These are phyloP conservation scores for Stegodyphus mimosarum DNA, from an alignment of 1,140 invertebrate genomes.

Conservation along the genomic window DNA sequence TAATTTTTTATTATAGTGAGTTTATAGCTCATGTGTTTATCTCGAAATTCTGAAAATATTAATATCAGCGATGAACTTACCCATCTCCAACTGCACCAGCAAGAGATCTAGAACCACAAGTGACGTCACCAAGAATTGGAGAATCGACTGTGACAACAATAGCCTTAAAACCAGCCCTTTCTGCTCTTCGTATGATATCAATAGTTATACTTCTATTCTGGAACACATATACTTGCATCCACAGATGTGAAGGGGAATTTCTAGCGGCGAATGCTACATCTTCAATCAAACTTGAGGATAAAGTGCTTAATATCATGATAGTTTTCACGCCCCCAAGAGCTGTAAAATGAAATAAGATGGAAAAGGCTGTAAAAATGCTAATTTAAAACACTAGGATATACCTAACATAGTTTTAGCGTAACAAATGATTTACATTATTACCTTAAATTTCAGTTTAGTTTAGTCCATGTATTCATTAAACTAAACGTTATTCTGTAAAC, in stretches of 20 bases:
- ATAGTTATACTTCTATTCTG: conserved; percentile 72
- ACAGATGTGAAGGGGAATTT: conserved; percentile 72
- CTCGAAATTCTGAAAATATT: no score
- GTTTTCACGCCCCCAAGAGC: conserved; percentile 79
- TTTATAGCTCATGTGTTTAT: no score
- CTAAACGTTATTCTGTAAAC: no score
- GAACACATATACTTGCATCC: conserved; percentile 92
- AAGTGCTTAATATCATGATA: conserved; percentile 85
- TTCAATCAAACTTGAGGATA: conserved; percentile 87
- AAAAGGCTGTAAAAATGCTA: background rate
- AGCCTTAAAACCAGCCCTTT: conserved; percentile 67
- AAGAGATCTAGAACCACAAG: background rate
- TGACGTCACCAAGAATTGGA: conserved; percentile 41
- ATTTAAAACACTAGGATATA: no score
- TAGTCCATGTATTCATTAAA: no score
- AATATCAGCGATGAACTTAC: no score
- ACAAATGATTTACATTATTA: no score
- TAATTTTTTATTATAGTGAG: no score
- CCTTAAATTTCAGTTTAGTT: no score
- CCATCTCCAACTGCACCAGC: no score
- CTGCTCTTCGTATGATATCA: conserved; percentile 66
- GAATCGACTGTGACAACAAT: conserved; percentile 69
- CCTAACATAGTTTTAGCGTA: no score
- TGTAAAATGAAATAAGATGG: conserved; percentile 65
- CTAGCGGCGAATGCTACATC: conserved; percentile 81